Percentiles rank a stretch among this genome's conserved stretches.
These are phyloP conservation scores for Pluvialis apricaria DNA, from an alignment of 2,113 vertebrate genomes.

Conservation along the genomic window DNA sequence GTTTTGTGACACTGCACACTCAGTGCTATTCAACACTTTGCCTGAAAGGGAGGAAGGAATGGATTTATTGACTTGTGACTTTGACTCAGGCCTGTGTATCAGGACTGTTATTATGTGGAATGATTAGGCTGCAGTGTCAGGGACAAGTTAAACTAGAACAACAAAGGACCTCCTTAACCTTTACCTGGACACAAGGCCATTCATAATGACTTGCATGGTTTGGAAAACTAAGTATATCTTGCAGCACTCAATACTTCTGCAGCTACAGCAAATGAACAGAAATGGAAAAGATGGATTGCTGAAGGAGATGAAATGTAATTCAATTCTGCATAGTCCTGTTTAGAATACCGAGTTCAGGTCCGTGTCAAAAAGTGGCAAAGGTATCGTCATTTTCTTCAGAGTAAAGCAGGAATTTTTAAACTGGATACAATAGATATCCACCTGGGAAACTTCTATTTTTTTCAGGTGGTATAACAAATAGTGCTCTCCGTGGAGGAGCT, in stretches of 20 bases:
- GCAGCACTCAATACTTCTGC: conserved; percentile 64
- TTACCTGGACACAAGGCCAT: conserved; percentile 81
- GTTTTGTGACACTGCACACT: conserved; percentile 79
- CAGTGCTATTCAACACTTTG: conserved; percentile 80
- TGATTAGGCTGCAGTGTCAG: conserved; percentile 92
- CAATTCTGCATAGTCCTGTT: conserved; percentile 73
- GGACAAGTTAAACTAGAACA: conserved; percentile 87
- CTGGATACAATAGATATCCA: not conserved
- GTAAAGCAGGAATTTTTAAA: conserved; percentile 62
- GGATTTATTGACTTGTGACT: conserved; percentile 95
- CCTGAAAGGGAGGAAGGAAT: conserved; percentile 85
- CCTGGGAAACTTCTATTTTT: conserved; percentile 41
- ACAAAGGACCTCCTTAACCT: conserved; percentile 82
- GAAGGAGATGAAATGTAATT: conserved; percentile 69
- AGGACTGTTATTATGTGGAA: conserved; percentile 90
- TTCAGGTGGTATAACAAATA: conserved; percentile 39
- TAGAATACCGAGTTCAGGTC: conserved; percentile 69
- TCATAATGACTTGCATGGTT: conserved; percentile 75
- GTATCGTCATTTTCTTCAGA: conserved; percentile 62
- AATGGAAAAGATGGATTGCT: conserved; percentile 66
- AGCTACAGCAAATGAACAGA: conserved; percentile 69
- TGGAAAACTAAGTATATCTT: conserved; percentile 70
- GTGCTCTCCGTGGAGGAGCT: not conserved
- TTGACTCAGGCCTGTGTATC: conserved; percentile 87
- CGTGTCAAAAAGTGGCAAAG: conserved; percentile 47